Conservation (phyloP, 2,888 invertebrate genomes). For the Machimus atricapillus region DNA sequence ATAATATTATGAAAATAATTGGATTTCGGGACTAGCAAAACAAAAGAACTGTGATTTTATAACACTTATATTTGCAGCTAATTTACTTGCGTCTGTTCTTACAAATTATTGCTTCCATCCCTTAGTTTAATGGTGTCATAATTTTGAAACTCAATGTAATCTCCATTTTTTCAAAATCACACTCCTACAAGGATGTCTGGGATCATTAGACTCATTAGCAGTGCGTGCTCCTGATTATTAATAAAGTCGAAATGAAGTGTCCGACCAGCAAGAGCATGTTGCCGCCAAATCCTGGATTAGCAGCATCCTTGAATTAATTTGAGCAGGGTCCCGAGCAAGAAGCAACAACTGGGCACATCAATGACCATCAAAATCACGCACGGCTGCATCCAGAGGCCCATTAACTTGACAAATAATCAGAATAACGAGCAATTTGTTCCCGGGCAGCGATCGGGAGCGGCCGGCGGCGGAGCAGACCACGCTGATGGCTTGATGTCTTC, state of each 20-base stretch:
- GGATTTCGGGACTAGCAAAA: no score
- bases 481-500: slow-evolving; percentile 40
- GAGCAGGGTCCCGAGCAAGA: background rate
- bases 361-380: slow-evolving; percentile 14
- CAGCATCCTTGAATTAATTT: slow-evolving; percentile 18
- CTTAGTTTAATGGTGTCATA: no score
- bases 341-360: slow-evolving; percentile 20
- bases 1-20: no score
- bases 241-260: background rate
- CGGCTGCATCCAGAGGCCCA: slow-evolving; percentile 18
- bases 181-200: background rate
- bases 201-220: background rate
- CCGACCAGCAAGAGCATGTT: background rate
- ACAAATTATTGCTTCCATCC: no score
- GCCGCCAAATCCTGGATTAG: background rate
- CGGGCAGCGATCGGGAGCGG: background rate
- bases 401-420: slow-evolving; percentile 39
- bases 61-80: no score
- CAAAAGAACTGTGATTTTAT: no score
- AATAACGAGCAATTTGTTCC: slow-evolving; percentile 34
- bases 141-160: background rate
- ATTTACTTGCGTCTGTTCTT: no score
- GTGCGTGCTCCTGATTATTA: background rate
- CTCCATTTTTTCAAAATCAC: background rate
- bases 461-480: background rate